Base-by-base conservation (phyloP, 2,113 vertebrate genomes). In the Sebastes fasciatus region DNA sequence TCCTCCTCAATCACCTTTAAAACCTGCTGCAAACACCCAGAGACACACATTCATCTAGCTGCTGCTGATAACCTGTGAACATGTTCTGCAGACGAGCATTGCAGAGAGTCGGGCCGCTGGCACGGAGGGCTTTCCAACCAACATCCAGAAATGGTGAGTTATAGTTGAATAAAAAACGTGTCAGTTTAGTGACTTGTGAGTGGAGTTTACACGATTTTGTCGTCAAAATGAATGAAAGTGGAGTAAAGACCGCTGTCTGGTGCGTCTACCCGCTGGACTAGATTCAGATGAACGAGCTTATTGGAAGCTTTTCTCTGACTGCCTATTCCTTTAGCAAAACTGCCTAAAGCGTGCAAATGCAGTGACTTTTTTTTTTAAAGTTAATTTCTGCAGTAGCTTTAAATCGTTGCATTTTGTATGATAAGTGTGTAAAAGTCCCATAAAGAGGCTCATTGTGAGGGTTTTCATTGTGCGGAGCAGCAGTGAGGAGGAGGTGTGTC, bases 11-110 rank as follows among this genome's bases (percentile, higher is more conserved):
- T 66, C 42, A 65, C 66, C 61, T 66, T 54, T 46, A 12, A 52
- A 78, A 67, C 19, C 80, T 48, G 58, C 61, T 2, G 85, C 43
- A 66, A 45, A 19, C 61, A n/a, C 75, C 48, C 84, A 11, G 45
- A 42, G 45, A 42, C 21, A 2, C 57, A 2, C 62, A 46, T 55
- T 3, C 21, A 1, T 40, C 64, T 3, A 42, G 19, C 74, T 81
- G 77, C 52, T 0, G 26, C 58, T 1, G 1, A 70, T 14, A 19
- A 51, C 68, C 55, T 46, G 71, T 52, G 0, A 96, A 95, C 93
- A 96, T 95, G 76, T 94, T 97, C 78, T 96, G 95, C 92, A 94
- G 96, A 87, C 92, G 93, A 23, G 95, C 95, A 57, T 96, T 92
- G 91, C 96, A 94, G 92, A 94, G 93, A 48, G 81, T 98, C 73